These are phyloP conservation scores for Plusia festucae DNA, from an alignment of 2,888 invertebrate species.

Conservation along the genomic window DNA sequence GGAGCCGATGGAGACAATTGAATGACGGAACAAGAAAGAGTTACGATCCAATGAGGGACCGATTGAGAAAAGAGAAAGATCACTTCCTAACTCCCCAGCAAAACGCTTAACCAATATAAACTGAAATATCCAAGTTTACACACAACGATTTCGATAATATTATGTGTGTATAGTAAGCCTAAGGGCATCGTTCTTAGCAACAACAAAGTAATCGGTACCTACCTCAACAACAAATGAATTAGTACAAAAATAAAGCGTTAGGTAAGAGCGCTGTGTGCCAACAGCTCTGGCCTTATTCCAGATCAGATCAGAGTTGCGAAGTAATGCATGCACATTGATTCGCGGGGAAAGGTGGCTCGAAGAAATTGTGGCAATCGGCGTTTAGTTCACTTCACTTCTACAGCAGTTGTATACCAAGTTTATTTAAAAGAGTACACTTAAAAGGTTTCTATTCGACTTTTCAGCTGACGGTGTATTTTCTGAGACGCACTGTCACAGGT, in stretches of 20 bases:
- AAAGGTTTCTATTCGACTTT: neutral
- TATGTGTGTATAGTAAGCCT: neutral
- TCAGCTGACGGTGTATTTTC: too few species aligned
- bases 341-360: neutral
- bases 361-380: constrained; percentile 6
- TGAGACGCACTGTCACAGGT: too few species aligned
- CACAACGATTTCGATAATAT: too few species aligned
- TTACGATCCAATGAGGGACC: too few species aligned
- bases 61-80: too few species aligned
- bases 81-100: too few species aligned
- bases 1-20: too few species aligned
- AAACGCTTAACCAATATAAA: too few species aligned
- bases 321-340: constrained; percentile 5
- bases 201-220: neutral
- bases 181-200: constrained; percentile 4
- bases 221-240: constrained; percentile 3
- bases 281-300: constrained; percentile 6
- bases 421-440: too few species aligned
- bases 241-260: constrained; percentile 3
- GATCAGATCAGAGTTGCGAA: constrained; percentile 5
- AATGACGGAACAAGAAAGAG: too few species aligned
- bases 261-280: constrained; percentile 3
- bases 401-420: neutral
- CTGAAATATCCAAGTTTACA: too few species aligned
- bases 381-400: neutral